Evolutionary conservation across 1,140 invertebrate genomes (phyloP).

Genomic region (Heliconius congener): DNA sequence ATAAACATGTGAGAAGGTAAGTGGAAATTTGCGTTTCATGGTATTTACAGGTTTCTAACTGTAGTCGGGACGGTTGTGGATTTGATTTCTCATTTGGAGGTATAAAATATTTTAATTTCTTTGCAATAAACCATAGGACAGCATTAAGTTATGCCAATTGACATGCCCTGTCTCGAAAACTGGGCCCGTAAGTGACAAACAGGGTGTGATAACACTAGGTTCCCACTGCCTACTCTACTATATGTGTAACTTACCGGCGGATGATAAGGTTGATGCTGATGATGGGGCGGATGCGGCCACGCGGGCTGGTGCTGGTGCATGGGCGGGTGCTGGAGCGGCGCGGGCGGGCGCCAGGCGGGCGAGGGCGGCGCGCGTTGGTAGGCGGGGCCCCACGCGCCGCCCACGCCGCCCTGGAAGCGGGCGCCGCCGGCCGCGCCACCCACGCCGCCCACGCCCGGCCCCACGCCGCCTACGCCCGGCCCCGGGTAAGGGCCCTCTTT

Average conservation of each 20-base stretch:
- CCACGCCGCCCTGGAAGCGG: conserved; percentile 61
- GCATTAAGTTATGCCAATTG: too few species aligned
- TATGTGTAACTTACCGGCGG: conserved; percentile 49
- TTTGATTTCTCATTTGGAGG: too few species aligned
- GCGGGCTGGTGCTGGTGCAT: conserved; percentile 45
- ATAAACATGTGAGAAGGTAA: too few species aligned
- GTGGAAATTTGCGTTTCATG: too few species aligned
- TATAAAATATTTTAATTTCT: too few species aligned
- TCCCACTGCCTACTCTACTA: background rate
- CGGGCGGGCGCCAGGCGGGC: conserved; percentile 43
- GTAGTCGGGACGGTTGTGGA: too few species aligned
- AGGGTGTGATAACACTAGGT: background rate
- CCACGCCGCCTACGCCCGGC: background rate
- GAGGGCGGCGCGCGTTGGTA: conserved; percentile 61
- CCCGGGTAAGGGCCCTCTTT: conserved; percentile 81
- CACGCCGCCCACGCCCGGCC: background rate
- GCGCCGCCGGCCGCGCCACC: conserved; percentile 36
- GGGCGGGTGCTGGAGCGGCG: conserved; percentile 50
- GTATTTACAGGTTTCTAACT: too few species aligned
- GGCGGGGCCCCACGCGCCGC: conserved; percentile 51
- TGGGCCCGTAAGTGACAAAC: too few species aligned
- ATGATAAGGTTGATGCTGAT: conserved; percentile 60
- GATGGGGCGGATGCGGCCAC: conserved; percentile 6
- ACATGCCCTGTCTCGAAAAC: too few species aligned
- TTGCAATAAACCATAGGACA: too few species aligned